Evolutionary conservation across 1,140 invertebrate species (phyloP).

Genomic region (Reticulitermes speratus): DNA sequence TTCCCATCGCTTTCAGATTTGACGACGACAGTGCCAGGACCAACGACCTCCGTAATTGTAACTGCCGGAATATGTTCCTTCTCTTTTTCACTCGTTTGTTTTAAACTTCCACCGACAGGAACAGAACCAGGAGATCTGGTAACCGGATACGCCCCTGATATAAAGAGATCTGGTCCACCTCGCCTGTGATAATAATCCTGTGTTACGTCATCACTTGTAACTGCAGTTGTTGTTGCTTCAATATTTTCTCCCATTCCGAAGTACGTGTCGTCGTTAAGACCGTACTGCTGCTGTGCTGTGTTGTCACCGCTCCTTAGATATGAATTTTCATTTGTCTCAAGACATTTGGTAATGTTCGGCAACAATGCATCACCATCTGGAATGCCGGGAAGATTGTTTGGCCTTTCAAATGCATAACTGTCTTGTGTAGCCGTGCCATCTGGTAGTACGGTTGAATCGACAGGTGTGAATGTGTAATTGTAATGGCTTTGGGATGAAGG

Average conservation of each 20-base stretch:
- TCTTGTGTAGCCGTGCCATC: no score
- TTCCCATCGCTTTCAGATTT: no score
- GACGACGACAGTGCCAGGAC: neutral
- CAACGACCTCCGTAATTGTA: neutral
- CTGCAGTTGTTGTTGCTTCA: neutral
- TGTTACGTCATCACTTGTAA: no score
- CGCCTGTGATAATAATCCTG: neutral
- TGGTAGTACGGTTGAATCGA: neutral
- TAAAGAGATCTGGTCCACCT: slow-evolving; percentile 23
- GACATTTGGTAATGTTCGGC: no score
- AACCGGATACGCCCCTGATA: slow-evolving; percentile 23
- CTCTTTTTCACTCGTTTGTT: neutral
- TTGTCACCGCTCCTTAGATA: no score
- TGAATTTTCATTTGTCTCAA: no score
- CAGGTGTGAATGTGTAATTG: neutral
- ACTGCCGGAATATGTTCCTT: neutral
- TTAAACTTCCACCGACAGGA: slow-evolving; percentile 5
- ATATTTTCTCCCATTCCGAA: neutral
- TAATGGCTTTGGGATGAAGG: neutral
- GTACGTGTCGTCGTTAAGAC: neutral
- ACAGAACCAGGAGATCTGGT: neutral
- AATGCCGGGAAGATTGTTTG: no score
- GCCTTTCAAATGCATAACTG: no score
- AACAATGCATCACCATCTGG: no score
- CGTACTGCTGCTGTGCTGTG: no score